A percentile compares a stretch with the other conserved stretches of the same genome.
phyloP scores from a whole-genome alignment of 2,113 vertebrate genomes.

The Xenotilapia leptura region DNA sequence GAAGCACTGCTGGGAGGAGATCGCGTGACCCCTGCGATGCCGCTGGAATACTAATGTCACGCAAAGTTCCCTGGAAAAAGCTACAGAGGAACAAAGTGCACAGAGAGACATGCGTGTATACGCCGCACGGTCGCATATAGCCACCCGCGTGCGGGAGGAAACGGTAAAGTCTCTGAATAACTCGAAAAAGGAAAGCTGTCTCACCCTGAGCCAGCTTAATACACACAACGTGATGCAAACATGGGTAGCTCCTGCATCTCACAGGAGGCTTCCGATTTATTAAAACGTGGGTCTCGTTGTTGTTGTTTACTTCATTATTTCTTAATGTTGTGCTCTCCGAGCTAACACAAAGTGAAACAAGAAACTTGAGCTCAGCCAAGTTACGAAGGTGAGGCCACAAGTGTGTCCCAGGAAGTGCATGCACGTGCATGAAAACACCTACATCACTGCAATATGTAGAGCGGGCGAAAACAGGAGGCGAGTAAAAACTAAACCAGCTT shows the following conservation, averaged over 20 bases:
- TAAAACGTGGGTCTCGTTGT: background rate
- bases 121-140: background rate
- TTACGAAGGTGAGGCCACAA: background rate
- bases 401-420: background rate
- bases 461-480: accelerated
- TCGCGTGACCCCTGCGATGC: slow-evolving; percentile 44
- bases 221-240: background rate
- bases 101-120: background rate
- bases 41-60: slow-evolving; percentile 53
- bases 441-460: background rate
- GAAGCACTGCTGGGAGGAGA: slow-evolving; percentile 40
- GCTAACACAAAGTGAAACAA: background rate
- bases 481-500: background rate
- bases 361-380: background rate
- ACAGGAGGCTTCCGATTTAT: background rate
- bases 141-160: background rate
- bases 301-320: background rate
- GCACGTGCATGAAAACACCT: background rate
- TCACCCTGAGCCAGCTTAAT: background rate
- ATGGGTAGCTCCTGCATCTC: background rate
- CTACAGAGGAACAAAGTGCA: slow-evolving; percentile 40
- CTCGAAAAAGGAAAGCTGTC: background rate
- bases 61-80: slow-evolving; percentile 32
- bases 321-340: accelerated
- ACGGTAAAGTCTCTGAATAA: background rate